Percentiles rank a stretch among this genome's conserved stretches.
phyloP scores from a whole-genome alignment of 2,797 vertebrate genomes.

The Xiphorhynchus erythropygius region DNA sequence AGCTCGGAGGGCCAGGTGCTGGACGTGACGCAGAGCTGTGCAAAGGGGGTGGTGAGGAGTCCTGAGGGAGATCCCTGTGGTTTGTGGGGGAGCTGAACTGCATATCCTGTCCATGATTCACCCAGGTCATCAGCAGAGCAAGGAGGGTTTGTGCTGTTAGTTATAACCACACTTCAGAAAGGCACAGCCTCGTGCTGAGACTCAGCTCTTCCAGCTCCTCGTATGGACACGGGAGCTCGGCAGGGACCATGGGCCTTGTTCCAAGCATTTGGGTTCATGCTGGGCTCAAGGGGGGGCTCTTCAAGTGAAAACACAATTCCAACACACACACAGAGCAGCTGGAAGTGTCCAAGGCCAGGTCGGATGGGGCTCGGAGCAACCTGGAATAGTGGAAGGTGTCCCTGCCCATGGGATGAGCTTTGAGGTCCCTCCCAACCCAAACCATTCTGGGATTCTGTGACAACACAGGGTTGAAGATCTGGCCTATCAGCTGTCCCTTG shows the following conservation, averaged over 20 bases:
- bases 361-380: rapidly evolving
- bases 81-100: constrained; percentile 52
- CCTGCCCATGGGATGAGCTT: not conserved
- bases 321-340: not conserved
- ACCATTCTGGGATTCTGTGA: no score
- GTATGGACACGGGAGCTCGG: not conserved
- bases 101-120: constrained; percentile 36
- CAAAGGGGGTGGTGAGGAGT: not conserved
- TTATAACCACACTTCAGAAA: not conserved
- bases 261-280: not conserved
- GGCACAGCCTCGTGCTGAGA: not conserved
- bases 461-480: not conserved
- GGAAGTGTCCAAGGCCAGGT: rapidly evolving
- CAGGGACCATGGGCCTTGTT: not conserved
- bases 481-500: not conserved
- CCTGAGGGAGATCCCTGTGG: constrained; percentile 23
- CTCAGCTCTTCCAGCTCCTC: not conserved
- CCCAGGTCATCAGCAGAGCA: constrained; percentile 3
- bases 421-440: not conserved
- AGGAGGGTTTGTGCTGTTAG: not conserved
- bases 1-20: not conserved
- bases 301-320: not conserved
- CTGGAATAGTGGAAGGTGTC: not conserved
- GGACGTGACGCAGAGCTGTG: not conserved
- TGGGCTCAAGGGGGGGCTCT: not conserved